Percentiles rank a stretch among this genome's conserved stretches.
Conservation (phyloP, 2,797 vertebrate genomes). For the Mallotus villosus region DNA sequence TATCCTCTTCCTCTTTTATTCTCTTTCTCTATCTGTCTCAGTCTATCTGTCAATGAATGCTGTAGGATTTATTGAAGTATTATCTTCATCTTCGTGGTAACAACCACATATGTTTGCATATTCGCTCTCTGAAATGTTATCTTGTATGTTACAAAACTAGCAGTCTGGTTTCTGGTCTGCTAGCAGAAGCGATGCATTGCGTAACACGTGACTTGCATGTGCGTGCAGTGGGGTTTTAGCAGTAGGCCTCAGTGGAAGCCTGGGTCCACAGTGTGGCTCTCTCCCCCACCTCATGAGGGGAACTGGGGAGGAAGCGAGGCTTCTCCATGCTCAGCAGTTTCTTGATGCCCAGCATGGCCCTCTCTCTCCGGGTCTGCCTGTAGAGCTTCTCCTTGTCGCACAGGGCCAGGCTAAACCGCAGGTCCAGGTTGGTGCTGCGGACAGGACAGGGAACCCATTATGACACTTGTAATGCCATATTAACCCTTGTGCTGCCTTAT, state of each 20-base stretch:
- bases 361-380: constrained; percentile 83
- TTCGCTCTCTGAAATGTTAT: background rate
- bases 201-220: too few relatives aligned
- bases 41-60: too few relatives aligned
- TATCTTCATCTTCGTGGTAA: too few relatives aligned
- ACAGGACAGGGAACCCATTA: background rate
- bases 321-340: constrained; percentile 85
- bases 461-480: background rate
- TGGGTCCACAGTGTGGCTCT: background rate
- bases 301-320: constrained; percentile 76
- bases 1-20: too few relatives aligned
- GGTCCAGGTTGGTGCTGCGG: constrained; percentile 84
- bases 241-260: background rate
- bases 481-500: too few relatives aligned
- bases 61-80: too few relatives aligned
- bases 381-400: constrained; percentile 92
- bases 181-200: background rate
- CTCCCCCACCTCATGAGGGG: constrained; percentile 76
- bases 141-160: background rate
- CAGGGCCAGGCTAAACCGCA: constrained; percentile 91
- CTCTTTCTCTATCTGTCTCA: too few relatives aligned
- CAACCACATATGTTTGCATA: background rate
- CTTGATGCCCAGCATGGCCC: constrained; percentile 86
- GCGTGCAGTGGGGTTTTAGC: background rate
- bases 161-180: background rate